Percentiles rank a stretch among this genome's conserved stretches.
Evolutionary conservation across 2,888 invertebrate genomes (phyloP).

Genomic region (Polymixis flavicincta): DNA sequence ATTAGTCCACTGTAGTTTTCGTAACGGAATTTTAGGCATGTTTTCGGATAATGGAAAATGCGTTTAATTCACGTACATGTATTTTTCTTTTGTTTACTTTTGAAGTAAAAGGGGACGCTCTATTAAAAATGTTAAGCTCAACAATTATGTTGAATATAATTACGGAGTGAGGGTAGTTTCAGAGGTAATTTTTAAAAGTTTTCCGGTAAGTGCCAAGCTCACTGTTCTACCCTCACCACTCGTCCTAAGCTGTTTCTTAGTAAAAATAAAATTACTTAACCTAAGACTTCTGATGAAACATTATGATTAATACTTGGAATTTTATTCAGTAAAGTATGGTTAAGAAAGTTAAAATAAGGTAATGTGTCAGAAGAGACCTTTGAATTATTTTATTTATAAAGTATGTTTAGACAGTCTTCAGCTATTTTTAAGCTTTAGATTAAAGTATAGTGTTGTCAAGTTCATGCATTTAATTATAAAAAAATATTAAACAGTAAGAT

Average conservation of each 20-base stretch:
- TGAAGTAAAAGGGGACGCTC: background rate
- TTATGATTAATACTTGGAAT: slow-evolving; percentile 3
- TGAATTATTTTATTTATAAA: too few relatives aligned
- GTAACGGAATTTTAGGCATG: slow-evolving; percentile 50
- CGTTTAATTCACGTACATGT: slow-evolving; percentile 27
- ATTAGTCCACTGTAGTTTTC: slow-evolving; percentile 52
- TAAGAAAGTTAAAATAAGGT: background rate
- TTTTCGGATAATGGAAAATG: slow-evolving; percentile 40
- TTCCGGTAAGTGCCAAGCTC: background rate
- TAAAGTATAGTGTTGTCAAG: background rate
- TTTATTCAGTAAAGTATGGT: background rate
- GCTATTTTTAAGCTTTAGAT: background rate
- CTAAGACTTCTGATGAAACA: background rate
- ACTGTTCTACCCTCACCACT: background rate
- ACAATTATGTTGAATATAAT: slow-evolving; percentile 14
- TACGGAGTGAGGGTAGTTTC: slow-evolving; percentile 7
- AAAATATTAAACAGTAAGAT: too few relatives aligned
- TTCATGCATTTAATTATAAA: background rate
- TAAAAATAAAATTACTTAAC: slow-evolving; percentile 24
- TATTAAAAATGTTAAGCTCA: background rate
- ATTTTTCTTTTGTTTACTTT: slow-evolving; percentile 36
- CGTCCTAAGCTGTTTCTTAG: background rate
- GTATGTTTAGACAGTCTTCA: background rate
- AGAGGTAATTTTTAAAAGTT: slow-evolving; percentile 15
- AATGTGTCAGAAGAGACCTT: background rate